Conservation (phyloP, 2,888 invertebrate genomes). For the Platypus cylindrus region DNA sequence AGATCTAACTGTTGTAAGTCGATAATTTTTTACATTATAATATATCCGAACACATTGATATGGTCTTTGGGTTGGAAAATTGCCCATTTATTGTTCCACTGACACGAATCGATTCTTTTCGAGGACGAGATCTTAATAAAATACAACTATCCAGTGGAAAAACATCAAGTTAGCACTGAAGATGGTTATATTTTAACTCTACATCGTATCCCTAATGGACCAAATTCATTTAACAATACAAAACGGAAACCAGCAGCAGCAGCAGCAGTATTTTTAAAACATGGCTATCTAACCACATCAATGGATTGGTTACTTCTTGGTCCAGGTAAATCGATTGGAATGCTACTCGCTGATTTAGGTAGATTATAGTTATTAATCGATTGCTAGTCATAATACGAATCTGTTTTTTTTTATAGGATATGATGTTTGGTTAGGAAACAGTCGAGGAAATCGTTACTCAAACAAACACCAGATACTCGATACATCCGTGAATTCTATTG, state of each 20-base stretch:
- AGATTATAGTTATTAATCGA: too few species aligned
- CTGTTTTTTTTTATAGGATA: slow-evolving; percentile 26
- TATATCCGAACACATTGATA: too few species aligned
- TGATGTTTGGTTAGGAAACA: slow-evolving; percentile 16
- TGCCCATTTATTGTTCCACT: too few species aligned
- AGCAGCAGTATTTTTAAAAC: slow-evolving; percentile 6
- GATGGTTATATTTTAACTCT: slow-evolving; percentile 7
- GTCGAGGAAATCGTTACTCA: slow-evolving; percentile 12
- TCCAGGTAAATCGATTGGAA: slow-evolving; percentile 9
- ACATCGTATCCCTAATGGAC: slow-evolving; percentile 5
- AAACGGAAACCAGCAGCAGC: slow-evolving; percentile 4
- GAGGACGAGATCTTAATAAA: too few species aligned
- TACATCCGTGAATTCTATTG: neutral
- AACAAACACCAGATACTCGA: slow-evolving; percentile 6
- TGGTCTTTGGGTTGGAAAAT: too few species aligned
- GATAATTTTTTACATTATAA: neutral
- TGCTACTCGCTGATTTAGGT: slow-evolving; percentile 13
- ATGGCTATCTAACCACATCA: slow-evolving; percentile 4
- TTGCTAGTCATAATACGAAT: neutral
- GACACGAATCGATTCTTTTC: too few species aligned
- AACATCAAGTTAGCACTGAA: slow-evolving; percentile 5
- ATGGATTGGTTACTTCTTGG: slow-evolving; percentile 13
- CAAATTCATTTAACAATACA: neutral
- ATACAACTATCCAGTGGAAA: slow-evolving; percentile 7
- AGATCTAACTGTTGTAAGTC: neutral